A percentile compares a stretch with the other conserved stretches of the same genome.
Conservation (phyloP, 2,888 invertebrate species). For the Caenorhabditis virilis region DNA sequence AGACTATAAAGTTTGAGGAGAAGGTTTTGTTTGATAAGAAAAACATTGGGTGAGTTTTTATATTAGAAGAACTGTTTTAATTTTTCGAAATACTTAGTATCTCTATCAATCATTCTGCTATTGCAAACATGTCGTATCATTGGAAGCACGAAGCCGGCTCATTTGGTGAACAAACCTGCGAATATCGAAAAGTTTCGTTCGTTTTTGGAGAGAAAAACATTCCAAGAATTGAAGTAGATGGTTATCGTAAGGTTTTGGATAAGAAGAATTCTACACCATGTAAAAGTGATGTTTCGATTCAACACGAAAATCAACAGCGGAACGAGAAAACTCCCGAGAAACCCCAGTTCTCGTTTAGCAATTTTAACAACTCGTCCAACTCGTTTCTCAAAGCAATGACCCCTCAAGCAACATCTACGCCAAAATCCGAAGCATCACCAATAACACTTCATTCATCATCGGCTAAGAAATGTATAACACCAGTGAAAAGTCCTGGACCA, state of each 20-base stretch:
- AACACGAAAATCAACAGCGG: too few species aligned
- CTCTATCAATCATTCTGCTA: constrained; percentile 7
- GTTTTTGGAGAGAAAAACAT: too few species aligned
- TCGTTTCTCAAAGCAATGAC: not conserved
- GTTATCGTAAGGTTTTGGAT: too few species aligned
- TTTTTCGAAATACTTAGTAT: constrained; percentile 7
- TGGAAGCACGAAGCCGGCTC: constrained; percentile 27
- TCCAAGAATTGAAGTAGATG: too few species aligned
- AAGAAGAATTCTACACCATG: too few species aligned
- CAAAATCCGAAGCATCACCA: constrained; percentile 7
- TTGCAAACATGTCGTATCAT: constrained; percentile 14
- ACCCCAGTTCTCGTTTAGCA: too few species aligned
- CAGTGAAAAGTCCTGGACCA: not conserved
- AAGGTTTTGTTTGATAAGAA: constrained; percentile 21
- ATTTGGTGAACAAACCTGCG: constrained; percentile 29
- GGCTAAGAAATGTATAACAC: constrained; percentile 1
- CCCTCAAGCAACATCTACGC: constrained; percentile 24
- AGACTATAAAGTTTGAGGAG: constrained; percentile 21
- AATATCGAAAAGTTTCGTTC: constrained; percentile 24
- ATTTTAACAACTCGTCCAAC: too few species aligned
- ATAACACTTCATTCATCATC: not conserved
- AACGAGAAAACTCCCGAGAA: too few species aligned
- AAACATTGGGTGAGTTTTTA: constrained; percentile 18
- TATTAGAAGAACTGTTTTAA: not conserved
- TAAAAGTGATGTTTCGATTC: too few species aligned